Evolutionary conservation across 2,113 vertebrate species (phyloP).

Genomic region (Crotalus tigris): DNA sequence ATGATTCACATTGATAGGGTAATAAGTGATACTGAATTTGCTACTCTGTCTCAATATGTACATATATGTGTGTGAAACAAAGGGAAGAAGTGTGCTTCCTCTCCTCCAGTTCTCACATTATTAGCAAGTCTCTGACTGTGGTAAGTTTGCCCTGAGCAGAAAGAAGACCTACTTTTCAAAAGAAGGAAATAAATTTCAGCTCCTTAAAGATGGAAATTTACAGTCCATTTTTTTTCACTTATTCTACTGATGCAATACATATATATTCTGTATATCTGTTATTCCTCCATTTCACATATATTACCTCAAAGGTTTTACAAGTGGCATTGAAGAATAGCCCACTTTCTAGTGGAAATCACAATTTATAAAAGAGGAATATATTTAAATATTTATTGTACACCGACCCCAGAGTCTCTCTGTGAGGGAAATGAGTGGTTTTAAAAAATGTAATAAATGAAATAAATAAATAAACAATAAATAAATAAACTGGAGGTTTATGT

Average conservation of each 20-base stretch:
- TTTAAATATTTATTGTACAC: not conserved
- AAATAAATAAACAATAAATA: not conserved
- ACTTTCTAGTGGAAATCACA: not conserved
- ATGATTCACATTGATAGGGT: not conserved
- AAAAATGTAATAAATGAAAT: not conserved
- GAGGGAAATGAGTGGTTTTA: not conserved
- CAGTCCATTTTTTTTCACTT: not conserved
- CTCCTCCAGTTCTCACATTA: constrained; percentile 25
- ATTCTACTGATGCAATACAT: not conserved
- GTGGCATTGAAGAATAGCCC: not conserved
- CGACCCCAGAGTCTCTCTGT: not conserved
- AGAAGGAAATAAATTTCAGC: not conserved
- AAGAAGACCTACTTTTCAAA: constrained; percentile 25
- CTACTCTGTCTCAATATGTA: not conserved
- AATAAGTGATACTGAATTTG: not conserved
- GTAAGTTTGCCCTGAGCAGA: constrained; percentile 33
- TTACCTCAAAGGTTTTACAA: not conserved
- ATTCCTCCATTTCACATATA: not conserved
- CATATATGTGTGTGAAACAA: not conserved
- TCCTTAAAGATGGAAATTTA: not conserved
- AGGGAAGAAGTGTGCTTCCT: not conserved
- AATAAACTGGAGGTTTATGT: not conserved
- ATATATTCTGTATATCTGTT: not conserved
- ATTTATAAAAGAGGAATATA: not conserved
- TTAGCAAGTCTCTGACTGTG: constrained; percentile 33